Base-by-base conservation (phyloP, 2,888 invertebrate species). In the Dolichomitus sp. region DNA sequence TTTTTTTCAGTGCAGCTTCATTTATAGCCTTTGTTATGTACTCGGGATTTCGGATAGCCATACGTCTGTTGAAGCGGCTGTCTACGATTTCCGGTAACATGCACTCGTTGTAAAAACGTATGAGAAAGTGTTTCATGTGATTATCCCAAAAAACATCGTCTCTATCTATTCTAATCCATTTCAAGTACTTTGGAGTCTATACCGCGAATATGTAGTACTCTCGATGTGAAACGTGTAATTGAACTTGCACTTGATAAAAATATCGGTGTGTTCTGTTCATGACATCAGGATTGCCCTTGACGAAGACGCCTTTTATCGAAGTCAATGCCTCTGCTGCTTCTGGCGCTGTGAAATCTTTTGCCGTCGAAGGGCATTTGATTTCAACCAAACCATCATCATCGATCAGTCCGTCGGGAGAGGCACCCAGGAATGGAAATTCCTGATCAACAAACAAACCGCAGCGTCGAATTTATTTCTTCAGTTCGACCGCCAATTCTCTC, bases 61-160 rank as follows among this genome's bases (percentile, higher is more conserved):
- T 85, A 65, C 33, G 78, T 30, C 84, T 61, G 14, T 48, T 52
- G n/a, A 33, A 23, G 23, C 84, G 65, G 27, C 80, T 81, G 50
- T 87, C 85, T 5, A 87, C 48, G 14, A 86, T 84, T 80, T 87
- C 86, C 9, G 85, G 85, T 2, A 84, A 37, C 40, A 83, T 14
- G 50, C 81, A 86, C 4, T 83, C 33, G 19, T 80, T 59, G 42
- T 86, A 88, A 65, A 86, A 86, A 11, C 70, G 54, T 7, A 9
- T 30, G 3, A 87, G 68, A 6, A 42, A 45, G 1, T 72, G 81
- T 66, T 83, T 61, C 85, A 87, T 88, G 17, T 80, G 82, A 9
- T 33, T 7, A 12, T 74, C 27, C 82, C 81, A 86, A 50, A 88
- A 87, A 19, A 23, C 23, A 23, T 23, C 23, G 23, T 23, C 23